Percentiles rank a stretch among this genome's conserved stretches.
Evolutionary conservation across 2,797 vertebrate genomes (phyloP).

Genomic region (Podargus strigoides): DNA sequence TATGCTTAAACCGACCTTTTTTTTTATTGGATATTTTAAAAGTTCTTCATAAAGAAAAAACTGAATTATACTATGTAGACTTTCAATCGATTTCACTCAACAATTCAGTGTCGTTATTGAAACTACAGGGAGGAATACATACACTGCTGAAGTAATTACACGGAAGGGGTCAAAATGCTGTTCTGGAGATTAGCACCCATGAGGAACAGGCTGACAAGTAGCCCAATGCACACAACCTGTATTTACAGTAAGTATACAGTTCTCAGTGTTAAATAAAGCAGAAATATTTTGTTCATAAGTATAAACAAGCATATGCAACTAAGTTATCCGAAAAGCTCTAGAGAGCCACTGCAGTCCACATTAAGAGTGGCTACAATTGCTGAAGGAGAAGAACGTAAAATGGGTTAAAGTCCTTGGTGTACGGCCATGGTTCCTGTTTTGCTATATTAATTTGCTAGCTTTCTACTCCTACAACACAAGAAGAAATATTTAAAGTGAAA

Average conservation of each 20-base stretch:
- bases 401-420: background rate
- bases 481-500: background rate
- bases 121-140: background rate
- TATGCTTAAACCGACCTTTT: background rate
- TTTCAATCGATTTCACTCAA: background rate
- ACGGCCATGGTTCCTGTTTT: background rate
- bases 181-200: background rate
- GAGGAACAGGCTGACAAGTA: background rate
- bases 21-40: background rate
- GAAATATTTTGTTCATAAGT: background rate
- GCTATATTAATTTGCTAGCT: background rate
- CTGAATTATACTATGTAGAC: background rate
- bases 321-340: background rate
- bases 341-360: background rate
- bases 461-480: background rate
- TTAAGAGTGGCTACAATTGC: background rate
- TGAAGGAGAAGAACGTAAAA: background rate
- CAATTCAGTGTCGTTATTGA: background rate
- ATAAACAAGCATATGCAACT: conserved; percentile 8
- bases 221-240: background rate
- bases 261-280: background rate
- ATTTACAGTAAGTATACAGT: background rate
- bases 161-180: background rate
- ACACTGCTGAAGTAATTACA: background rate
- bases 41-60: background rate